Evolutionary conservation across 2,113 vertebrate genomes (phyloP).

Genomic region (Gymnogyps californianus): DNA sequence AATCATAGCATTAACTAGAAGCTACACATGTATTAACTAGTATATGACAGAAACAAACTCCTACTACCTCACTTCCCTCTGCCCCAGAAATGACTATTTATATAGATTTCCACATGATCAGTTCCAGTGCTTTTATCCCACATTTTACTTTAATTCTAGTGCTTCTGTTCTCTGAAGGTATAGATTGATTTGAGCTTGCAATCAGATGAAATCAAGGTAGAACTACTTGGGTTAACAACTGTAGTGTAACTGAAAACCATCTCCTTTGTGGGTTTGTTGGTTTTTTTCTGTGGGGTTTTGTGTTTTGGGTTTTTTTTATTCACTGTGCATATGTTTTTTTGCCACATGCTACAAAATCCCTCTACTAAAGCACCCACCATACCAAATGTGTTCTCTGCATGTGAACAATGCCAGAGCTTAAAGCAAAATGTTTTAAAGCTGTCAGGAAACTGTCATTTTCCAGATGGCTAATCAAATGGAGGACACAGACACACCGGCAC

Average conservation of each 20-base stretch:
- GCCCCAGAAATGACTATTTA: not conserved
- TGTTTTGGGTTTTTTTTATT: not conserved
- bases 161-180: not conserved
- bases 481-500: not conserved
- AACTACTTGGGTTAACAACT: not conserved
- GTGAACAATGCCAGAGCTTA: not conserved
- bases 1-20: not conserved
- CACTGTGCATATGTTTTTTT: not conserved
- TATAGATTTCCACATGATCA: not conserved
- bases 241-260: not conserved
- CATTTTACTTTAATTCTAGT: not conserved
- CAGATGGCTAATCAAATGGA: constrained; percentile 8
- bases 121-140: not conserved
- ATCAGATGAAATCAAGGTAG: not conserved
- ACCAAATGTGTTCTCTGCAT: not conserved
- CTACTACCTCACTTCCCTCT: not conserved
- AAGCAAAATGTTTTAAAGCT: constrained; percentile 4
- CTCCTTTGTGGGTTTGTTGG: not conserved
- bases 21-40: not conserved
- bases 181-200: not conserved
- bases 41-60: not conserved
- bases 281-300: not conserved
- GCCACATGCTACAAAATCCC: not conserved
- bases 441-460: not conserved
- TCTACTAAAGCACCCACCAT: not conserved